A percentile compares a stretch with the other conserved stretches of the same genome.
Conservation (phyloP, 2,113 vertebrate species). For the Melanerpes aurifrons region DNA sequence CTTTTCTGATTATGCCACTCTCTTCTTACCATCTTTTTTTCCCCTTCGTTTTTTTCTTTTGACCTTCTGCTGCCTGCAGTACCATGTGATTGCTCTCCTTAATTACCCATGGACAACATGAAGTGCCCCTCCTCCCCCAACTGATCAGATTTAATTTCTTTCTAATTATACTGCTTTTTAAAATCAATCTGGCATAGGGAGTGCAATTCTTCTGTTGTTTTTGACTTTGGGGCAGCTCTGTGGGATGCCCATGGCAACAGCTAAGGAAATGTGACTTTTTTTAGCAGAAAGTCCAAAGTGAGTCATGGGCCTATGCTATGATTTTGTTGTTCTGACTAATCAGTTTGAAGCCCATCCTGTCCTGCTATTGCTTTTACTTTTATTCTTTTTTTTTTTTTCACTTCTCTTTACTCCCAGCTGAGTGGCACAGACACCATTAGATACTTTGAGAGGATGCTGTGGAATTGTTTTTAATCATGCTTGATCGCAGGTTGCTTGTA, state of each 20-base stretch:
- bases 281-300: not conserved
- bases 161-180: slow-evolving; percentile 41
- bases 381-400: not conserved
- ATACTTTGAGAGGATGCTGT: not conserved
- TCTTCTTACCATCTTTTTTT: not conserved
- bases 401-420: not conserved
- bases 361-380: not conserved
- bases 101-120: slow-evolving; percentile 8
- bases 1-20: not conserved
- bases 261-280: not conserved
- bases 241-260: not conserved
- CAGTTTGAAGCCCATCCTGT: not conserved
- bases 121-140: not conserved
- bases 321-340: not conserved
- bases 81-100: not conserved
- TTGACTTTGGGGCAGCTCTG: slow-evolving; percentile 20
- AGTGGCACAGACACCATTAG: not conserved
- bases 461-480: not conserved
- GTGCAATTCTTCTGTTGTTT: not conserved
- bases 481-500: not conserved
- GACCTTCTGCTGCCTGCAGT: not conserved
- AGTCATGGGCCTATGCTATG: not conserved
- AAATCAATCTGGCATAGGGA: slow-evolving; percentile 16
- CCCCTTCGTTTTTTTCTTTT: not conserved
- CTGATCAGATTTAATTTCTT: slow-evolving; percentile 39